Base-by-base conservation (phyloP, 2,113 vertebrate genomes). In the Oryzias javanicus region DNA sequence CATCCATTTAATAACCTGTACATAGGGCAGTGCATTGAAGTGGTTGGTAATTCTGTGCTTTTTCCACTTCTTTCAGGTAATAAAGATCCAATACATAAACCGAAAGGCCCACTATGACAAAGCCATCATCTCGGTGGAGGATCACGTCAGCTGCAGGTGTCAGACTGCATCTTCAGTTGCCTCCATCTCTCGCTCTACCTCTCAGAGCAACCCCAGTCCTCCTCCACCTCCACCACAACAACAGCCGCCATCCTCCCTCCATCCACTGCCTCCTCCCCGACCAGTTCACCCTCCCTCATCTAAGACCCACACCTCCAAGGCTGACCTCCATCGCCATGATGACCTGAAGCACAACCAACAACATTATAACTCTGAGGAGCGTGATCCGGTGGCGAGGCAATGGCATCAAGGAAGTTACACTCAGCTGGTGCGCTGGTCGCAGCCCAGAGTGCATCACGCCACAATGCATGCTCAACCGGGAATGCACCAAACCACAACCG, bases 121-220 rank as follows among this genome's bases (percentile, higher is more conserved):
- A 76, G 94, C 91, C 4, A 42, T 94, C 2, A 93, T 99, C 84
- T 90, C 95, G 14, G 91, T 99, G 81, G 94, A 95, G 64, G 97
- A 99, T 82, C 96, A 99, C 0, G 74, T 96, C 68, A 92, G 87
- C 8, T 99, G 97, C 78, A 91, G 89, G 68, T 97, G 95, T 71
- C 92, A 95, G 1, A 45, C 79, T 2, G 66, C 78, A 22, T 74
- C 77, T 22, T 75, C 76, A 3, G 56, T 72, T 18, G 72, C n/a
- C 50, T 14, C 77, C 22, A 4, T 64, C 27, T 47, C 75, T 68
- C 67, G 41, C 52, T 20, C 73, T 4, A 4, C 82, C 10, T 25
- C 56, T 41, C 70, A 67, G 58, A 67, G 60, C 66, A 79, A 77
- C 40, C 80, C 86, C 60, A 54, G 60, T 52, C 66, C 81, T 7